Evolutionary conservation across 2,797 vertebrate genomes (phyloP).

Genomic region (Simalia tracyae): DNA sequence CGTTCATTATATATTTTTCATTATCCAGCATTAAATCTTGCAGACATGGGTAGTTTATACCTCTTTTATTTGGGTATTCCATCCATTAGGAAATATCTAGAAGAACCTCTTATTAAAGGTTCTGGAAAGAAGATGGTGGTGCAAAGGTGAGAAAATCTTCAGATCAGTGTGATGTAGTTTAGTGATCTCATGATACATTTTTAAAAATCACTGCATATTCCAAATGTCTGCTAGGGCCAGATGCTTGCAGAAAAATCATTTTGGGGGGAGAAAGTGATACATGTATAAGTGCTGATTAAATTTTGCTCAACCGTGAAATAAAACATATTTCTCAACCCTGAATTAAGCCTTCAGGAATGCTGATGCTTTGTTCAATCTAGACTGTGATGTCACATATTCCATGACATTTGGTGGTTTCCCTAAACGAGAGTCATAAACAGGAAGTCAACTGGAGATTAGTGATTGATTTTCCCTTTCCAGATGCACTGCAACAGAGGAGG

Average conservation of each 20-base stretch:
- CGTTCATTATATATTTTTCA: background rate
- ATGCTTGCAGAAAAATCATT: constrained; percentile 50
- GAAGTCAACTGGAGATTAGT: constrained; percentile 29
- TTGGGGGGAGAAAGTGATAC: background rate
- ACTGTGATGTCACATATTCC: constrained; percentile 69
- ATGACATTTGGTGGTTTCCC: constrained; percentile 63
- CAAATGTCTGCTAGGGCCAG: constrained; percentile 36
- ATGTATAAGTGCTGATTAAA: constrained; percentile 43
- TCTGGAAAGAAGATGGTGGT: background rate
- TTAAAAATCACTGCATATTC: background rate
- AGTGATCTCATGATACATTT: background rate
- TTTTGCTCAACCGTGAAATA: constrained; percentile 44
- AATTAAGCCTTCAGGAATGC: constrained; percentile 54
- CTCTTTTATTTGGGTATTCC: background rate
- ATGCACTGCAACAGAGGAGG: constrained; percentile 33
- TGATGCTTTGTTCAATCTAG: constrained; percentile 54
- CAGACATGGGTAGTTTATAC: background rate
- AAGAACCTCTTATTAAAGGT: background rate
- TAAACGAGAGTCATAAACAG: constrained; percentile 55
- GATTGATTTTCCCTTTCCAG: constrained; percentile 37
- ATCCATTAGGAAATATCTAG: background rate
- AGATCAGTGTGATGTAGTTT: background rate
- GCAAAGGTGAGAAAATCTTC: background rate
- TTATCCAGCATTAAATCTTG: background rate
- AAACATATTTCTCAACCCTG: constrained; percentile 46